Evolutionary conservation across 2,888 invertebrate species (phyloP).

Genomic region (Drosophila trichaetosa): DNA sequence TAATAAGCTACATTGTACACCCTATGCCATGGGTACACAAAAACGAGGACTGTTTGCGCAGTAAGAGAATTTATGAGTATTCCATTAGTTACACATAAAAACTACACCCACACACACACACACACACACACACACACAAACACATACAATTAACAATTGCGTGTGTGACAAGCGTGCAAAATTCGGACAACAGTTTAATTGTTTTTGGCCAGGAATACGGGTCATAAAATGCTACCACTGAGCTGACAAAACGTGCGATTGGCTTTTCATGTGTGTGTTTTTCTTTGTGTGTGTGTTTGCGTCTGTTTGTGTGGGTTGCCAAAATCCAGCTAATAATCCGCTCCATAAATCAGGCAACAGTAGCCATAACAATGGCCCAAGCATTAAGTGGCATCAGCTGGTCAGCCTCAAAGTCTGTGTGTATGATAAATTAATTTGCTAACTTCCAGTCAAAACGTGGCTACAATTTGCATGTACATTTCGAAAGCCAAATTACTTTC

Average conservation of each 20-base stretch:
- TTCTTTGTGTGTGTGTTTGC: neutral
- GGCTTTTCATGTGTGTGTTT: neutral
- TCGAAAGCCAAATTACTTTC: slow-evolving; percentile 52
- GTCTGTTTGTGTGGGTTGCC: slow-evolving; percentile 3
- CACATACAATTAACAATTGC: slow-evolving; percentile 17
- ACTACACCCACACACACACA: neutral
- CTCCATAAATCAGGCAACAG: slow-evolving; percentile 69
- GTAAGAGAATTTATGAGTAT: slow-evolving; percentile 49
- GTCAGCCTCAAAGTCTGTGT: slow-evolving; percentile 36
- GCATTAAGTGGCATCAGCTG: slow-evolving; percentile 59
- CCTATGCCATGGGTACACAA: slow-evolving; percentile 8
- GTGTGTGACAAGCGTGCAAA: slow-evolving; percentile 71
- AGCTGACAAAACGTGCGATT: slow-evolving; percentile 18
- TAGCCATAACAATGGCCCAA: slow-evolving; percentile 30
- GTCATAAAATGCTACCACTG: slow-evolving; percentile 55
- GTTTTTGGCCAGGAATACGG: slow-evolving; percentile 49
- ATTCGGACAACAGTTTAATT: slow-evolving; percentile 63
- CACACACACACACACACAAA: slow-evolving; percentile 1
- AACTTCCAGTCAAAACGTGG: slow-evolving; percentile 31
- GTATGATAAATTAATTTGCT: slow-evolving; percentile 75
- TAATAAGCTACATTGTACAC: neutral
- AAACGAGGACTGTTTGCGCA: slow-evolving; percentile 19
- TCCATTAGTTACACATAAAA: slow-evolving; percentile 24
- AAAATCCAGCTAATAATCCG: slow-evolving; percentile 63
- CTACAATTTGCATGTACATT: slow-evolving; percentile 48